Conservation (phyloP, 1,140 invertebrate species). For the Heliconius hewitsoni region DNA sequence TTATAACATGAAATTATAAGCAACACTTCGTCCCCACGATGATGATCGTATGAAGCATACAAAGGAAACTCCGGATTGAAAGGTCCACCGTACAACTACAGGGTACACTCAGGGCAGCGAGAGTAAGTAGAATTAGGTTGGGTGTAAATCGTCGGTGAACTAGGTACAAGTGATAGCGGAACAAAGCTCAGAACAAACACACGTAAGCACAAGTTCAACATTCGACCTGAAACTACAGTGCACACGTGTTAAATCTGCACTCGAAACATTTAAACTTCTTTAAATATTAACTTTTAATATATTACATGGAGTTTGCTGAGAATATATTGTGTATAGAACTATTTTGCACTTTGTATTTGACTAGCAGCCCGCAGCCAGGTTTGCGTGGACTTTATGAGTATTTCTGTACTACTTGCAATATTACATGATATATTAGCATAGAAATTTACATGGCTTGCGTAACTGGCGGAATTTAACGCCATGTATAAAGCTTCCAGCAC, state of each 20-base stretch:
- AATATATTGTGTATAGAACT: neutral
- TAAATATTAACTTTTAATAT: slow-evolving; percentile 23
- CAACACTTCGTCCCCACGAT: neutral
- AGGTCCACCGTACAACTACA: slow-evolving; percentile 9
- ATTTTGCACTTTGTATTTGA: neutral
- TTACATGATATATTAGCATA: no score
- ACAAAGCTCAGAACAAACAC: slow-evolving; percentile 43
- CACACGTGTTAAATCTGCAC: slow-evolving; percentile 33
- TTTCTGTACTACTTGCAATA: no score
- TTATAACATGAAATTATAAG: neutral
- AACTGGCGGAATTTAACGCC: no score
- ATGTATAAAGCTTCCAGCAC: no score
- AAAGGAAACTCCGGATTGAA: slow-evolving; percentile 26
- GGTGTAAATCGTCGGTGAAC: slow-evolving; percentile 44
- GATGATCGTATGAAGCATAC: neutral
- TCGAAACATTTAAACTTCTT: slow-evolving; percentile 27
- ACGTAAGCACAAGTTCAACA: slow-evolving; percentile 46
- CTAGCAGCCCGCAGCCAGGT: no score
- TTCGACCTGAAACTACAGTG: slow-evolving; percentile 32
- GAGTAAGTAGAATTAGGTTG: slow-evolving; percentile 47
- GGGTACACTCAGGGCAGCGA: slow-evolving; percentile 24
- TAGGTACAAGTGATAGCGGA: slow-evolving; percentile 43
- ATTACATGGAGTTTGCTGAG: neutral
- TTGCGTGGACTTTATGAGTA: no score
- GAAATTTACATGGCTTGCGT: no score